phyloP scores from a whole-genome alignment of 2,113 vertebrate species.

The Corvus moneduloides region DNA sequence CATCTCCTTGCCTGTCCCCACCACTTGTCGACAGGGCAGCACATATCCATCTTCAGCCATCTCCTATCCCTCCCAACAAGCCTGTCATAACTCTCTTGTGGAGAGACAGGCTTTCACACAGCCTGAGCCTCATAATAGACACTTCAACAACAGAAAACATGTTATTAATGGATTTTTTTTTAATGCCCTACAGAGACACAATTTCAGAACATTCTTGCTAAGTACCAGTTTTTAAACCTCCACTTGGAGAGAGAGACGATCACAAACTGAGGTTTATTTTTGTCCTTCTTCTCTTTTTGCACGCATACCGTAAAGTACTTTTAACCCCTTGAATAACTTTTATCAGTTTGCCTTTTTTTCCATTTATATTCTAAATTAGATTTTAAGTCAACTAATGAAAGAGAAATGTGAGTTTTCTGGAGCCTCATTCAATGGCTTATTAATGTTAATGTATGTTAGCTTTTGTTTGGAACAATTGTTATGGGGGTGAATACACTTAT shows the following conservation, averaged over 20 bases:
- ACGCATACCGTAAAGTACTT: background rate
- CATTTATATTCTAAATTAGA: background rate
- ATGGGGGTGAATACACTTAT: background rate
- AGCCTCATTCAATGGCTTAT: background rate
- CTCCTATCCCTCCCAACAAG: background rate
- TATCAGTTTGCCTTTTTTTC: background rate
- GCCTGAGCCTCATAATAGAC: constrained; percentile 52
- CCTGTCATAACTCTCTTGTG: constrained; percentile 48
- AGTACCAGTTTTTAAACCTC: constrained; percentile 40
- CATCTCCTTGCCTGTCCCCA: constrained; percentile 37
- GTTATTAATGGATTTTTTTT: constrained; percentile 64
- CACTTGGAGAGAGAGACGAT: background rate
- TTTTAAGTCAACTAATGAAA: background rate
- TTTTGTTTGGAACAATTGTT: background rate
- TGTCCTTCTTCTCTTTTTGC: background rate
- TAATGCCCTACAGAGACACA: constrained; percentile 44
- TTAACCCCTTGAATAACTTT: background rate
- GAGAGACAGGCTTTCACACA: constrained; percentile 59
- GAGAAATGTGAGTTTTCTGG: background rate
- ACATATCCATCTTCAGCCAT: constrained; percentile 47
- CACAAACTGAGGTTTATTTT: background rate
- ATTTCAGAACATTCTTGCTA: constrained; percentile 56
- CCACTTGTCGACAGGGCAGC: constrained; percentile 61
- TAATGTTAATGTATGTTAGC: background rate
- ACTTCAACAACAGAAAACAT: constrained; percentile 56